Conservation (phyloP, 2,797 vertebrate genomes). For the Ctenochaetus hawaiiensis region DNA sequence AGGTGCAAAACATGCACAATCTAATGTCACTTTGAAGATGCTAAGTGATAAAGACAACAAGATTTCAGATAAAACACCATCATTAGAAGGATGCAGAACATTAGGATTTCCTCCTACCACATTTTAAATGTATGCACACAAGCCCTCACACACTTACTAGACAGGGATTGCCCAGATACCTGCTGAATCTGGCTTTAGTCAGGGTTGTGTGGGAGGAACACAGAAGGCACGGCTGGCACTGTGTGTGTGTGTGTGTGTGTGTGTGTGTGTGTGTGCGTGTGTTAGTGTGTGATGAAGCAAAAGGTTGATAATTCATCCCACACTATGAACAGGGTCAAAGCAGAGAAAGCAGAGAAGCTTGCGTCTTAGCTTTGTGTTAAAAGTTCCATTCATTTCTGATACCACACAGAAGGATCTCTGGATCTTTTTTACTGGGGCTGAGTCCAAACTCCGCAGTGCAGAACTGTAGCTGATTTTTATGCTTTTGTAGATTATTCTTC, state of each 20-base stretch:
- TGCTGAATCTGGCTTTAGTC: slow-evolving; percentile 72
- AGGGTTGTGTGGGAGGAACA: slow-evolving; percentile 65
- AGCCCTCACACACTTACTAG: slow-evolving; percentile 33
- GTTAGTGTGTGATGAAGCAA: slow-evolving; percentile 46
- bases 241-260: slow-evolving; percentile 51
- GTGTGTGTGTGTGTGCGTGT: slow-evolving; percentile 30
- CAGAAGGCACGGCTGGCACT: slow-evolving; percentile 62
- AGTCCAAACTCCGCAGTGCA: not conserved
- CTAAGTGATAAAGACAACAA: not conserved
- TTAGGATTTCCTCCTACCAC: slow-evolving; percentile 19
- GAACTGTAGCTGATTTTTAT: not conserved
- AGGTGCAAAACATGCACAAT: not conserved
- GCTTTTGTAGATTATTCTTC: not conserved
- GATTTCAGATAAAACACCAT: not conserved
- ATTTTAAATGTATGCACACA: slow-evolving; percentile 28
- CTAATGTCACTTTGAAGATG: not conserved
- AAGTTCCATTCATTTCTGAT: slow-evolving; percentile 59
- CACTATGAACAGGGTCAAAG: slow-evolving; percentile 61
- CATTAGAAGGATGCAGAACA: slow-evolving; percentile 1
- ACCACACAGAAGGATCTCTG: slow-evolving; percentile 23
- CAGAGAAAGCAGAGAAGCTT: slow-evolving; percentile 58
- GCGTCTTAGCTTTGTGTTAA: slow-evolving; percentile 38
- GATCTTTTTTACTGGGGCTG: not conserved
- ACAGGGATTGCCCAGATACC: slow-evolving; percentile 72
- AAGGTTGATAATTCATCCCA: slow-evolving; percentile 60